phyloP scores from a whole-genome alignment of 2,888 invertebrate species.

The Andrena praecox region DNA sequence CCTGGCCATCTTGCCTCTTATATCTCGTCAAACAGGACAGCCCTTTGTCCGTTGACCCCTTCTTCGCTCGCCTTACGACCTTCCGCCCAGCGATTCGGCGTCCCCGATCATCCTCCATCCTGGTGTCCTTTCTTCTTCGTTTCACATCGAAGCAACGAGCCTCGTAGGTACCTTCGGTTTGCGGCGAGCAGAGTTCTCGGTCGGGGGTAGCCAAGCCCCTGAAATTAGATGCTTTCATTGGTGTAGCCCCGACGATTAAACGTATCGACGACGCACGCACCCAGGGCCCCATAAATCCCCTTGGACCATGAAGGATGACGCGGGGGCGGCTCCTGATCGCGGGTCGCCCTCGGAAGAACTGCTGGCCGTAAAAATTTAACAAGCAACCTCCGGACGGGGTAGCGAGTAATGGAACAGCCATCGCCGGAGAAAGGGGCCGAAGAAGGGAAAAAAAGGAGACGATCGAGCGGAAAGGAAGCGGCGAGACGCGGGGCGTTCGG shows the following conservation, averaged over 20 bases:
- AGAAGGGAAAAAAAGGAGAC: slow-evolving; percentile 15
- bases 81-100: not conserved
- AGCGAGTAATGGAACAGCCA: slow-evolving; percentile 33
- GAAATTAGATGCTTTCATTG: not conserved
- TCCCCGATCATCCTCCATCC: not conserved
- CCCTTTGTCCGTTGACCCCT: slow-evolving; percentile 45
- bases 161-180: too few species aligned
- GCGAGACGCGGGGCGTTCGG: not conserved
- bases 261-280: slow-evolving; percentile 11
- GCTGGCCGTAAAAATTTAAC: slow-evolving; percentile 78
- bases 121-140: not conserved
- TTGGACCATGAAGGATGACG: slow-evolving; percentile 45
- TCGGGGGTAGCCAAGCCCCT: not conserved
- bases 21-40: slow-evolving; percentile 46
- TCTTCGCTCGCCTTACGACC: slow-evolving; percentile 10
- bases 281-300: slow-evolving; percentile 50
- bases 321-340: not conserved
- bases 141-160: not conserved
- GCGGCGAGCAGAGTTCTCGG: not conserved
- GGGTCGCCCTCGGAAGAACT: slow-evolving; percentile 55
- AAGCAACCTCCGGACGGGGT: slow-evolving; percentile 58
- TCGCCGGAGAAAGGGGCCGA: slow-evolving; percentile 8
- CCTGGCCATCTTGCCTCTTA: slow-evolving; percentile 43
- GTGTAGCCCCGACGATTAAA: slow-evolving; percentile 2
- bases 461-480: slow-evolving; percentile 38